Base-by-base conservation (phyloP, 2,888 invertebrate species). In the Dysmachus trigonus region DNA sequence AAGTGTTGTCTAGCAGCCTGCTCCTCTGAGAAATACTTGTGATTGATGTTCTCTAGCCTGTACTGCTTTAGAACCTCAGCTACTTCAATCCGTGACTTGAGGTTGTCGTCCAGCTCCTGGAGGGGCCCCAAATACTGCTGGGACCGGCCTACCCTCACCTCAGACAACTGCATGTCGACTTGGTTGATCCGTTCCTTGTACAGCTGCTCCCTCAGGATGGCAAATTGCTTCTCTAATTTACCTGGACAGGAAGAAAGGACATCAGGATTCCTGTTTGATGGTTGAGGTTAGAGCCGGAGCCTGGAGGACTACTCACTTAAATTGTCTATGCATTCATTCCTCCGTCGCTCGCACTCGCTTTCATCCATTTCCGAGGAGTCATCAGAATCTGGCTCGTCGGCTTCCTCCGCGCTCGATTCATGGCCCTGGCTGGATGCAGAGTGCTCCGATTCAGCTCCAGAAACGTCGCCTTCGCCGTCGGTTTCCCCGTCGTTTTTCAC, bases 331-430 rank as follows among this genome's bases (percentile, higher is more conserved):
- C 97, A 96, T 90, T 97, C 97, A 88, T 94, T 95, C 88, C 97
- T 93, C 85, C 97, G 93, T 86, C 95, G 94, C 90, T 98, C 98
- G 89, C 97, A 98, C 92, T 98, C 98, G 88, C 95, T 96, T 91
- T 97, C 98, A 91, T 98, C 98, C 96, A 98, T 96, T 92, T 98
- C 98, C 86, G 95, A 95, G 87, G 96, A 96, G 91, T 96, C 96
- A 92, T 96, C 96, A 18, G 96, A 96, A 89, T 96, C 96, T n/a
- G 95, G 95, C 89, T 96, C 96, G 89, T 96, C 95, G 86, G 94
- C 95, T 89, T 95, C 95, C 89, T 96, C 96, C 83, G 92, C 93
- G 88, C 95, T 95, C 88, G 96, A 95, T 89, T 96, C 96, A 89
- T 94, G 95, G 47, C 94, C 95, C 85, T 95, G 95, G 87, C 94